Base-by-base conservation (phyloP, 2,888 invertebrate species). In the Troilus luridus region DNA sequence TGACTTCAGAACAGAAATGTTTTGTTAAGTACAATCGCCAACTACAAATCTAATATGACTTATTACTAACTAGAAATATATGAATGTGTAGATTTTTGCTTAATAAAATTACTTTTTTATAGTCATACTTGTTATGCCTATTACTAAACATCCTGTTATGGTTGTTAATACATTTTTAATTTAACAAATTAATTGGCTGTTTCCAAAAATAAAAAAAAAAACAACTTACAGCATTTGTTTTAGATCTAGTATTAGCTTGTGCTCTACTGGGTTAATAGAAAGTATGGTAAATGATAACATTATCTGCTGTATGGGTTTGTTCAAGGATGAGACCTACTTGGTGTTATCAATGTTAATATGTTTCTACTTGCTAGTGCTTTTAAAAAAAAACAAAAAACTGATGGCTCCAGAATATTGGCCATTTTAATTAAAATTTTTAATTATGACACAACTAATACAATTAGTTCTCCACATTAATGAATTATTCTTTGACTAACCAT, bases 251-350 rank as follows among this genome's bases (percentile, higher is more conserved):
- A 24, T 41, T 27, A 67, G 67, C 67, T 67, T 41, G 72, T 77
- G 41, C 72, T 27, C 67, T 72, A 72, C 67, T 7, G 41, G 17
- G 41, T 17, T 41, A 24, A 8, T 41, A 19, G 72, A 77, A 77
- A 77, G 72, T 41, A 14, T 41, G 56, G 56, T 85, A 14, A 21
- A 54, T 85, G 85, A 85, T 85, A 85, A 85, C 21, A 85, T 58
- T 85, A 85, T 85, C 56, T 85, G 9, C n/a, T 85, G 10, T 56
- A n/a, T 85, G 56, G 56, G 85, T 85, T 58, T 85, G 21, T 85
- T 85, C 85, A 85, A 85, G 85, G 85, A 85, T 85, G 56, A 85
- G 19, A 85, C 85, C 56, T 85, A 56, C n/a, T 85, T 56, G 21
- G 54, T n/a, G 54, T 58, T 85, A 85, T 85, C 85, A 56, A n/a